These are phyloP conservation scores for Ara ararauna DNA, from an alignment of 2,797 vertebrate genomes.

Conservation along the genomic window DNA sequence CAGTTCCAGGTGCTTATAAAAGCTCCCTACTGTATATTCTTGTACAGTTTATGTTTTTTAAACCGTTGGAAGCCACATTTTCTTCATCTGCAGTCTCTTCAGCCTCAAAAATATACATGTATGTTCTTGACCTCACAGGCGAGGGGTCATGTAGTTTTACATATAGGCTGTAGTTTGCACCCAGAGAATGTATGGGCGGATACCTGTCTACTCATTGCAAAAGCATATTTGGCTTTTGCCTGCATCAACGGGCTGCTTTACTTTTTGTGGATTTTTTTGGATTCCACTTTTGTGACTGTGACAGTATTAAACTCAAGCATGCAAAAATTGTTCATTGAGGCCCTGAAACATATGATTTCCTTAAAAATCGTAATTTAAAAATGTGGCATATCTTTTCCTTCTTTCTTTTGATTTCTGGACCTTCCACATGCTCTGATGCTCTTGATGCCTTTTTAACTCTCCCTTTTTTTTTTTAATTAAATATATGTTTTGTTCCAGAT, in stretches of 20 bases:
- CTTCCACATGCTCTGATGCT: background rate
- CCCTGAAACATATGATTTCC: background rate
- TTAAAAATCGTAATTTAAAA: background rate
- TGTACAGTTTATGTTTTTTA: background rate
- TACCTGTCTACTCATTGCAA: background rate
- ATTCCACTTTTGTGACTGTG: background rate
- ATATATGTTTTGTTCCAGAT: background rate
- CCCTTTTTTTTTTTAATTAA: background rate
- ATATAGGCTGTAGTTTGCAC: background rate
- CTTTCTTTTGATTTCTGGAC: background rate
- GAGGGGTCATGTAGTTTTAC: background rate
- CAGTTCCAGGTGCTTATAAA: slow-evolving; percentile 27
- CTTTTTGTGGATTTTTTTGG: background rate
- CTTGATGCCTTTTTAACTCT: background rate
- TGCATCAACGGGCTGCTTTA: background rate
- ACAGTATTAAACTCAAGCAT: background rate
- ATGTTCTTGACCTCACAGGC: background rate
- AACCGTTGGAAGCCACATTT: background rate
- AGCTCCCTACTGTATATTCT: background rate
- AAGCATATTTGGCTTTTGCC: background rate
- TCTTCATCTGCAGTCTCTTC: background rate
- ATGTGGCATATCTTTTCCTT: background rate
- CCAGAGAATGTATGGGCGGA: background rate
- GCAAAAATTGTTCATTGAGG: background rate
- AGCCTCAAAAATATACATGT: background rate